Evolutionary conservation across 2,797 vertebrate species (phyloP), one percentile per base, ranked within the genome.

Genomic region (Galaxias olidus): DNA sequence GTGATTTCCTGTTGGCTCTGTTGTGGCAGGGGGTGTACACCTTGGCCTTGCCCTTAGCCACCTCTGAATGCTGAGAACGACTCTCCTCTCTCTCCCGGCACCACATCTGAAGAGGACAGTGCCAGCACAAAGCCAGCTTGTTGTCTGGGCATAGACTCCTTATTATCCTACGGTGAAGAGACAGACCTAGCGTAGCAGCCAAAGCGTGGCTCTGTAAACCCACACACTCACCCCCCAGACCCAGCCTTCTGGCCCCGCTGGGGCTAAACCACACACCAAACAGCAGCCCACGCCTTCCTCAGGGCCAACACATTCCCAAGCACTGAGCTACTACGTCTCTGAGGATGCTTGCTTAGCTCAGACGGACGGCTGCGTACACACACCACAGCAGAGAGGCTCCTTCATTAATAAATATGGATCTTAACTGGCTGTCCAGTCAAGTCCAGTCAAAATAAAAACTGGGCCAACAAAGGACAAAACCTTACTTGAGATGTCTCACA

Each of bases 231-330:
- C 30, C 30, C 30, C 30, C 30, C 30, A 30, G 6, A 30, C 30
- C 30, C 80, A 77, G 83, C 79, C 89, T 82, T 61, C 80, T 68
- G 74, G 50, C 67, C 63, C 54, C 46, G 66, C 50, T n/a, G 17
- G 73, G 42, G 84, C 69, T 79, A 83, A 88, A 87, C 89, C 90
- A 79, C 90, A 91, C 91, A 90, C 74, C 87, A 91, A 92, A 91
- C 87, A 85, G 78, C 83, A 82, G 78, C 90, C 92, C 88, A 91
- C 91, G 68, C 80, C 87, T 86, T 80, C 80, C 84, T 84, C 71
- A 76, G 76, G 85, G 89, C 86, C 87, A 76, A 72, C 4, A 82
- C 92, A 92, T 93, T 93, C 91, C 88, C 83, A 63, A 73, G 77
- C 74, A 75, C 83, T 90, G 86, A 93, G 84, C 77, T 88, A 88